Conservation (phyloP, 2,888 invertebrate species). For the Tetranychus truncatus region DNA sequence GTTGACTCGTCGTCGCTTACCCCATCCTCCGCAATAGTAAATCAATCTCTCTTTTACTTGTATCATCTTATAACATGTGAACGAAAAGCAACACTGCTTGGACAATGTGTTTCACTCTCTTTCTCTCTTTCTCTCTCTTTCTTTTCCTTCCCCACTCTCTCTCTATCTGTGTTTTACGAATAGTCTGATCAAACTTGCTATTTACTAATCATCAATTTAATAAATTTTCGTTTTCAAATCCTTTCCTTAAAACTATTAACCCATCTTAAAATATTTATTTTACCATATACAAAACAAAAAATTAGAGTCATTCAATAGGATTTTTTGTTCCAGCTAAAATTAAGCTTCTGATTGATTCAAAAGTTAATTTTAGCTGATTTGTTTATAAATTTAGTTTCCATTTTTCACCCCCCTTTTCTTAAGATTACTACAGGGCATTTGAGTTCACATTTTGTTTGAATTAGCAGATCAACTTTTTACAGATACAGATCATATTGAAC, state of each 20-base stretch:
- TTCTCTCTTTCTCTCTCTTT: constrained; percentile 12
- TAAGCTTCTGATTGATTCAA: background rate
- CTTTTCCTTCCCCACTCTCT: constrained; percentile 2
- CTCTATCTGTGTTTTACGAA: background rate
- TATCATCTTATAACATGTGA: background rate
- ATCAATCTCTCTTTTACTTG: constrained; percentile 13
- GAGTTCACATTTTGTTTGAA: no score
- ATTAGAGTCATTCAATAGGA: no score
- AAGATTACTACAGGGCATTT: background rate
- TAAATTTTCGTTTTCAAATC: background rate
- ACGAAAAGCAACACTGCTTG: background rate
- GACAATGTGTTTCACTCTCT: background rate
- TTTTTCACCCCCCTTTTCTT: constrained; percentile 1
- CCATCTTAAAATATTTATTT: no score
- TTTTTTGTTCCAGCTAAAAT: no score
- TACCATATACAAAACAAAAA: no score
- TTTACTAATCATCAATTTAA: background rate
- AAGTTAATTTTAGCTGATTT: background rate
- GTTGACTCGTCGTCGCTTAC: constrained; percentile 45
- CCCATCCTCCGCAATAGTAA: constrained; percentile 27
- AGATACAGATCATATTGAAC: no score
- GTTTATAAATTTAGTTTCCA: background rate
- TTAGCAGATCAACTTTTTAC: no score
- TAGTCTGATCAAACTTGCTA: background rate
- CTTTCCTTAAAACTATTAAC: background rate